These are phyloP conservation scores for Adelges cooleyi DNA, from an alignment of 1,140 invertebrate species.

Conservation along the genomic window DNA sequence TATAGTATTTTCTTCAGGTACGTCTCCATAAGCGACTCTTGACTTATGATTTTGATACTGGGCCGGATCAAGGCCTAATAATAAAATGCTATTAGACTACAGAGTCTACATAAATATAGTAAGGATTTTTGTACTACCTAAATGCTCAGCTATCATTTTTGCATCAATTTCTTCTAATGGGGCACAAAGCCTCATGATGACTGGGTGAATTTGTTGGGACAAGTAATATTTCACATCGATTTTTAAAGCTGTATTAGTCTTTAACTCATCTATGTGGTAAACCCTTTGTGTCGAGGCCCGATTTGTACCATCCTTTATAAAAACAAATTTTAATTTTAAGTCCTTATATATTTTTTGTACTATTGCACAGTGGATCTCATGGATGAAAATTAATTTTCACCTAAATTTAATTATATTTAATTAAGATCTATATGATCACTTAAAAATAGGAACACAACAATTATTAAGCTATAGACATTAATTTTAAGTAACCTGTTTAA, in stretches of 20 bases:
- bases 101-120: neutral
- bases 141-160: constrained; percentile 72
- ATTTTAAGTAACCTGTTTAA: no score
- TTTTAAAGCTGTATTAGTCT: constrained; percentile 55
- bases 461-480: no score
- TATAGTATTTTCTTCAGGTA: constrained; percentile 42
- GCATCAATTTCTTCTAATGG: constrained; percentile 90
- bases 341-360: no score
- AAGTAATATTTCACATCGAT: constrained; percentile 77
- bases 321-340: neutral
- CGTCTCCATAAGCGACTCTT: constrained; percentile 39
- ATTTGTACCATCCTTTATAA: constrained; percentile 54
- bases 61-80: constrained; percentile 42
- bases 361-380: no score
- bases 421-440: neutral
- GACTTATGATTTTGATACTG: constrained; percentile 37
- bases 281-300: constrained; percentile 78
- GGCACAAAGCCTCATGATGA: constrained; percentile 85
- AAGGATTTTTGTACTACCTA: constrained; percentile 58
- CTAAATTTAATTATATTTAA: constrained; percentile 1
- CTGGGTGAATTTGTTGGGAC: constrained; percentile 81
- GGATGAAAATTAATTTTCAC: no score
- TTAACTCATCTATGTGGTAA: constrained; percentile 85
- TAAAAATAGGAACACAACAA: no score
- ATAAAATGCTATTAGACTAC: neutral